Evolutionary conservation across 2,113 vertebrate genomes (phyloP), one percentile per base, ranked within the genome.

Genomic region (Cichladusa arquata): DNA sequence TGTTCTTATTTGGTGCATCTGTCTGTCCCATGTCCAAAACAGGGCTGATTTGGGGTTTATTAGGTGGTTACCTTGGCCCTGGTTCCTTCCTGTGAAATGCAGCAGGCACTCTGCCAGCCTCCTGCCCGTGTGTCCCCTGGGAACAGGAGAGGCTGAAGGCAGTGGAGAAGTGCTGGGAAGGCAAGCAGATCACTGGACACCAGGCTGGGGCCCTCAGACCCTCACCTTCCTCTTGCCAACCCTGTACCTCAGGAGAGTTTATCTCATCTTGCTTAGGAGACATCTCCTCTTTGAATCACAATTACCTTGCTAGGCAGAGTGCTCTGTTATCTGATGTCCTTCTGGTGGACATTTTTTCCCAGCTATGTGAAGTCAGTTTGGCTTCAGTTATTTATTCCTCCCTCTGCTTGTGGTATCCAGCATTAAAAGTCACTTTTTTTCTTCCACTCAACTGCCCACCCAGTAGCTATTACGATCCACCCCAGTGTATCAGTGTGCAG

Each of bases 111-210:
- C 62, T 65, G 45, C 45, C 56, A 84, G 71, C 28, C 76, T 77
- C 67, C 48, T 48, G 61, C 61, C 45, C 1, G 0, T 4, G 3
- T 53, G 18, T 19, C 33, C 34, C 14, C 29, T 31, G 16, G 1
- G 2, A 76, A 14, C 14, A 36, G n/a, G 50, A 79, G 62, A 79
- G 34, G 24, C 48, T 64, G 53, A 53, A 14, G 36, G 48, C 1
- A 10, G 5, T 26, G 34, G 3, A 61, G 44, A 9, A 42, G 7
- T 3, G 45, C n/a, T 94, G 62, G 14, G 44, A 84, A 72, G 19
- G 45, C 34, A 31, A 60, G 19, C 7, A 8, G 45, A 34, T 42
- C 66, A 19, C 53, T 0, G 0, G 19, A 26, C n/a, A 53, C 9
- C 58, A 26, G 57, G 7, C 8, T 6, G 66, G 54, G 34, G 8